A percentile compares a stretch with the other conserved stretches of the same genome.
These are phyloP conservation scores for Triplophysa bombifrons DNA, from an alignment of 2,797 vertebrate species.

Conservation along the genomic window DNA sequence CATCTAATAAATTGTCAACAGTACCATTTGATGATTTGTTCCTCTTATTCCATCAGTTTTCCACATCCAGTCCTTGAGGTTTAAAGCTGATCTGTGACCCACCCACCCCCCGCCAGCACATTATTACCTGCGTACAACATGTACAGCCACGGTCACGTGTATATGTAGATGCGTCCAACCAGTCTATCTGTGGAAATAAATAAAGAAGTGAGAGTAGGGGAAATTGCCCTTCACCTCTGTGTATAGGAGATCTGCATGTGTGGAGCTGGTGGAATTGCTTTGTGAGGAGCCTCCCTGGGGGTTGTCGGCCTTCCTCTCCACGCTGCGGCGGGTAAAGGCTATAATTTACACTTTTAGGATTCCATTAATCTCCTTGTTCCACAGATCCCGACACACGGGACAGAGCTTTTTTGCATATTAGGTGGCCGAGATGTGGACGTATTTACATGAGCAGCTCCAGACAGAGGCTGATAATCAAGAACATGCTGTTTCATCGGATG, in stretches of 20 bases:
- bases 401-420: slow-evolving; percentile 85
- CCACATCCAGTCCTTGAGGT: neutral
- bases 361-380: slow-evolving; percentile 81
- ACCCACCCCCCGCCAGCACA: slow-evolving; percentile 21
- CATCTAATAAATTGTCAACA: neutral
- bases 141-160: slow-evolving; percentile 39
- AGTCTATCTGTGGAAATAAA: slow-evolving; percentile 57
- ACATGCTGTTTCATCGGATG: slow-evolving; percentile 64
- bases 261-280: slow-evolving; percentile 80
- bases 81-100: neutral
- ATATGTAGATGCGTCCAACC: slow-evolving; percentile 57
- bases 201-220: slow-evolving; percentile 69
- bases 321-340: slow-evolving; percentile 78
- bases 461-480: slow-evolving; percentile 82
- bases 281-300: slow-evolving; percentile 78
- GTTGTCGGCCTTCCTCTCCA: slow-evolving; percentile 76
- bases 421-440: slow-evolving; percentile 79
- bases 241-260: slow-evolving; percentile 76
- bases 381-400: slow-evolving; percentile 81
- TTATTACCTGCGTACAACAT: slow-evolving; percentile 47
- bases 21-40: neutral
- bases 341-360: slow-evolving; percentile 87
- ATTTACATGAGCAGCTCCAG: slow-evolving; percentile 84
- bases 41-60: slow-evolving; percentile 24
- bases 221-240: slow-evolving; percentile 83